Evolutionary conservation across 2,113 vertebrate genomes (phyloP), one percentile per base, ranked within the genome.

Genomic region (Cyphomyrus discorhynchus): DNA sequence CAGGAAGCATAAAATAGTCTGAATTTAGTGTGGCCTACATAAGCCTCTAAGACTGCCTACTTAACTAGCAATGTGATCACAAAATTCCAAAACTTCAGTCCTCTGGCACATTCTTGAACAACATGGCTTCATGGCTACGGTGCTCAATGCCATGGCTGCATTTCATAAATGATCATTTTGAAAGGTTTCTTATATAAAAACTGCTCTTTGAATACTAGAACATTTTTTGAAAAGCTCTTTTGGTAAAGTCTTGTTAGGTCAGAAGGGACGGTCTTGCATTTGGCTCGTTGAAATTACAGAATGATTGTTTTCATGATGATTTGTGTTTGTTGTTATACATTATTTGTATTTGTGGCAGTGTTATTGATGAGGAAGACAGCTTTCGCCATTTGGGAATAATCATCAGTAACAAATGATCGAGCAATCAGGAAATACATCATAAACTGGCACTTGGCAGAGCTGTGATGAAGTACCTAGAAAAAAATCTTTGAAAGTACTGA

Each of bases 1-100:
- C 82, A 70, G 94, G 93, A 95, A 89, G 90, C 47, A 90, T 50
- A 88, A 90, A 90, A 89, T 62, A 88, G 52, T 39, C 45, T 88
- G 35, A 84, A 89, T 89, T 39, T 88, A 77, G 86, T 46, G 50
- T 95, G 94, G 91, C 95, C 96, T 94, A 95, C 85, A 95, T 96
- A 95, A 53, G 85, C 31, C 50, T 53, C 24, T 35, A 50, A 52
- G 49, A 39, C 85, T 87, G 49, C 15, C 45, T 47, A 50, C 45
- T 50, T 50, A n/a, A 49, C 84, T 19, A 56, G 85, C n/a, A 53
- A 8, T 53, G 47, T 35, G 21, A 91, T 94, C 93, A 93, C 89
- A 87, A 90, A 91, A 94, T 89, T 87, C 50, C 50, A 56, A 56
- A 56, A 50, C n/a, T 87, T 13, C 35, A 82, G 77, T 82, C 42